Conservation (phyloP, 1,140 invertebrate genomes). For the Halictus rubicundus region DNA sequence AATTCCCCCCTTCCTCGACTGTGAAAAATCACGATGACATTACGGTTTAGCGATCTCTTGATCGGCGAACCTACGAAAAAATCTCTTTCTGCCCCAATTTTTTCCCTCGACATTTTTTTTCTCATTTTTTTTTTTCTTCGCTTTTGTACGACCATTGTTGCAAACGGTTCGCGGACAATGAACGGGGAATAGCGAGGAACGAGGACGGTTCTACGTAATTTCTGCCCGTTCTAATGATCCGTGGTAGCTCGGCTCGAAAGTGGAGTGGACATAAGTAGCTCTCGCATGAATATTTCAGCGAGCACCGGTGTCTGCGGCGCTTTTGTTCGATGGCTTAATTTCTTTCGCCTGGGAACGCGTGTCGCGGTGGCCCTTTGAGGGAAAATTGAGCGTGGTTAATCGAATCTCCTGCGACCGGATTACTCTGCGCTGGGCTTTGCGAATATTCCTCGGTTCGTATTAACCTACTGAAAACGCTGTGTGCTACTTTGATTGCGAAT, state of each 20-base stretch:
- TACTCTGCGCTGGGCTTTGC: background rate
- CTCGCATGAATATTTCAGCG: constrained; percentile 35
- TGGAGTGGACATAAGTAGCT: constrained; percentile 16
- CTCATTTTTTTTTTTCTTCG: background rate
- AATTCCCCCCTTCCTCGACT: background rate
- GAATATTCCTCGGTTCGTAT: too few species aligned
- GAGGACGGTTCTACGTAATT: constrained; percentile 15
- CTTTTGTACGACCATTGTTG: background rate
- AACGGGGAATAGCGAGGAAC: constrained; percentile 11
- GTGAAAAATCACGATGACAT: constrained; percentile 54
- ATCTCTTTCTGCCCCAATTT: constrained; percentile 21
- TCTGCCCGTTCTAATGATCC: constrained; percentile 3
- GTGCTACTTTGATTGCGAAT: too few species aligned
- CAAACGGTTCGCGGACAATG: constrained; percentile 25
- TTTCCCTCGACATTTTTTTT: background rate
- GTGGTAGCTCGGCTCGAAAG: background rate
- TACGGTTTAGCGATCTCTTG: constrained; percentile 26
- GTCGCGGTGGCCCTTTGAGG: background rate
- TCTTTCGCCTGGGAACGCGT: background rate
- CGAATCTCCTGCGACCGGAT: background rate
- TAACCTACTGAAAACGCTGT: too few species aligned
- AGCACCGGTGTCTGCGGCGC: background rate
- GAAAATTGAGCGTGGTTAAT: background rate
- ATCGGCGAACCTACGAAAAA: background rate
- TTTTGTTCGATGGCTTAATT: constrained; percentile 1